Conservation (phyloP, 64 coral and sea anemone species). For the Montipora capricornis region DNA sequence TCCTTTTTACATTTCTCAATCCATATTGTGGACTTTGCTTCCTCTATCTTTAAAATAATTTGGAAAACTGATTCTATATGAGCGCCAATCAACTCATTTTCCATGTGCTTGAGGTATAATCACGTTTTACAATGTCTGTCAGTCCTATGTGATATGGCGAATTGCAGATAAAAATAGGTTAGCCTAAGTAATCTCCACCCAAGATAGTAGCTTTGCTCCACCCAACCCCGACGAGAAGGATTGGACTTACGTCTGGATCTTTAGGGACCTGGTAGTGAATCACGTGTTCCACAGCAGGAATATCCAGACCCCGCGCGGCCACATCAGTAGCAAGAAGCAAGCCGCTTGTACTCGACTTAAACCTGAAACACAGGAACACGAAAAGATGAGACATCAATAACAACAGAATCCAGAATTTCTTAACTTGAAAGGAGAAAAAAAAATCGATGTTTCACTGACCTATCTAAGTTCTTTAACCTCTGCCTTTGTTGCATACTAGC, state of each 20-base stretch:
- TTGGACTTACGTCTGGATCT: conserved; percentile 73
- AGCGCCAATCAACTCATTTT: too few relatives aligned
- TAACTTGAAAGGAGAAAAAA: neutral
- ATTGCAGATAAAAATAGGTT: too few relatives aligned
- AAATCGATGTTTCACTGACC: conserved; percentile 33
- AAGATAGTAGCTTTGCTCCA: neutral
- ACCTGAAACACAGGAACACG: conserved; percentile 32
- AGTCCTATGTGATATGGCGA: too few relatives aligned
- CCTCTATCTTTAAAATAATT: too few relatives aligned
- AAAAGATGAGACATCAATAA: neutral
- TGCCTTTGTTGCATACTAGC: conserved; percentile 98
- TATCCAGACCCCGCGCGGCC: conserved; percentile 92
- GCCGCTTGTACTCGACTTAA: conserved; percentile 76
- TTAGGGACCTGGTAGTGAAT: conserved; percentile 97
- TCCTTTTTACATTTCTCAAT: too few relatives aligned
- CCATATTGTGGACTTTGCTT: too few relatives aligned
- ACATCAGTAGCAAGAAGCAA: conserved; percentile 96
- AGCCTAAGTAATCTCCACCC: too few relatives aligned
- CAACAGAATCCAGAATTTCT: neutral
- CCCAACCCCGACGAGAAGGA: neutral
- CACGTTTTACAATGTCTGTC: too few relatives aligned
- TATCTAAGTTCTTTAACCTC: conserved; percentile 93
- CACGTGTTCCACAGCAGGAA: conserved; percentile 87
- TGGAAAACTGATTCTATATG: too few relatives aligned
- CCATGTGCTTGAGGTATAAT: too few relatives aligned